phyloP scores from a whole-genome alignment of 2,888 invertebrate species.

The Drosophila nr. perissopoda region DNA sequence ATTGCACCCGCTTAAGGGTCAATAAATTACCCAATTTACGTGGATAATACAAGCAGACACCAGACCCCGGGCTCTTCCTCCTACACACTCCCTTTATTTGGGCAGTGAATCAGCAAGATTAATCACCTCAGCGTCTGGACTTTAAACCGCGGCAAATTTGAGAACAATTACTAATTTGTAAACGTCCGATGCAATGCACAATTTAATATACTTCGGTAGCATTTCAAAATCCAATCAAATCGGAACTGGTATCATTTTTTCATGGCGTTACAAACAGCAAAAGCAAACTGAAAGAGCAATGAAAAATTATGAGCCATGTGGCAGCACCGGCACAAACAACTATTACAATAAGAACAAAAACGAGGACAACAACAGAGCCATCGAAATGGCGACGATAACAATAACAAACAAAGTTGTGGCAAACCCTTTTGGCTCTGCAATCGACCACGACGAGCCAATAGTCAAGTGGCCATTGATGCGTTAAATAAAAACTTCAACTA shows the following conservation, averaged over 20 bases:
- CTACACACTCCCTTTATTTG: neutral
- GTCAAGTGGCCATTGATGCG: slow-evolving; percentile 72
- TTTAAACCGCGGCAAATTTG: slow-evolving; percentile 25
- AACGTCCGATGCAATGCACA: slow-evolving; percentile 25
- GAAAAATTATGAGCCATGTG: slow-evolving; percentile 77
- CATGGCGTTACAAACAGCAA: slow-evolving; percentile 40
- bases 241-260: slow-evolving; percentile 61
- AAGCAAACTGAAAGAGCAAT: slow-evolving; percentile 56
- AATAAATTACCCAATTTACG: slow-evolving; percentile 5
- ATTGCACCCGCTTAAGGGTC: neutral
- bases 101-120: slow-evolving; percentile 26
- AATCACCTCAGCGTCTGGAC: slow-evolving; percentile 29
- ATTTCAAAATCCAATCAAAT: slow-evolving; percentile 75
- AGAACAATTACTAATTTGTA: slow-evolving; percentile 44
- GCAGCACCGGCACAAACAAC: slow-evolving; percentile 35
- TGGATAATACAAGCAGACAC: slow-evolving; percentile 6
- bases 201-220: slow-evolving; percentile 60
- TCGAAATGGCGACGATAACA: slow-evolving; percentile 25
- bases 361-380: slow-evolving; percentile 7
- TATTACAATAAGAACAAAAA: slow-evolving; percentile 19
- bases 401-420: slow-evolving; percentile 39
- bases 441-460: slow-evolving; percentile 54
- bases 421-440: slow-evolving; percentile 49
- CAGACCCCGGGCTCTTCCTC: neutral
- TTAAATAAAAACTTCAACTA: slow-evolving; percentile 76